These are phyloP conservation scores for Phycodurus eques DNA, from an alignment of 2,113 vertebrate genomes.

Conservation along the genomic window DNA sequence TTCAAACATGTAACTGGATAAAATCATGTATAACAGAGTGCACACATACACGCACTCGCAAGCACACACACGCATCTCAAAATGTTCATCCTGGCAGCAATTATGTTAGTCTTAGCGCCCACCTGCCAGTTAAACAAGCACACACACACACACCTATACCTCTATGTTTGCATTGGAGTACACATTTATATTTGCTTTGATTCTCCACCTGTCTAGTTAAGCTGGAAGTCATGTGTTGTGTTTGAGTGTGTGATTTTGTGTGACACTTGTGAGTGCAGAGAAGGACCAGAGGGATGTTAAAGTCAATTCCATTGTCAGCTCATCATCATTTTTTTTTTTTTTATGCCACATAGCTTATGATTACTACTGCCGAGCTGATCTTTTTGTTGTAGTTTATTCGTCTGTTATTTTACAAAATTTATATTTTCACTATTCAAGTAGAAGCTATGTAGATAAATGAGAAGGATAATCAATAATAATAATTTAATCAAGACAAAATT, in stretches of 20 bases:
- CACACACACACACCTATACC: background rate
- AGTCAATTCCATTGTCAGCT: background rate
- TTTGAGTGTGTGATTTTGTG: conserved; percentile 7
- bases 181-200: conserved; percentile 11
- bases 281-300: background rate
- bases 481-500: background rate
- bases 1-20: background rate
- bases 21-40: background rate
- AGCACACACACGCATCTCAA: background rate
- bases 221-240: conserved; percentile 9
- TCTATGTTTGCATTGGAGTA: conserved; percentile 1
- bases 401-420: background rate
- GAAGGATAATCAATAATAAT: background rate
- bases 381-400: background rate
- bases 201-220: conserved; percentile 9
- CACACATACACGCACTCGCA: background rate
- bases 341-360: background rate
- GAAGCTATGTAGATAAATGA: background rate
- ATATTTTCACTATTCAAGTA: background rate
- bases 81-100: conserved; percentile 20
- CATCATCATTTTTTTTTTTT: background rate
- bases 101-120: conserved; percentile 12
- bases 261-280: background rate
- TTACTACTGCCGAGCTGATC: background rate
- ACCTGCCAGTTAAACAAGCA: conserved; percentile 12